Base-by-base conservation (phyloP, 1,140 invertebrate species). In the Camponotus floridanus region DNA sequence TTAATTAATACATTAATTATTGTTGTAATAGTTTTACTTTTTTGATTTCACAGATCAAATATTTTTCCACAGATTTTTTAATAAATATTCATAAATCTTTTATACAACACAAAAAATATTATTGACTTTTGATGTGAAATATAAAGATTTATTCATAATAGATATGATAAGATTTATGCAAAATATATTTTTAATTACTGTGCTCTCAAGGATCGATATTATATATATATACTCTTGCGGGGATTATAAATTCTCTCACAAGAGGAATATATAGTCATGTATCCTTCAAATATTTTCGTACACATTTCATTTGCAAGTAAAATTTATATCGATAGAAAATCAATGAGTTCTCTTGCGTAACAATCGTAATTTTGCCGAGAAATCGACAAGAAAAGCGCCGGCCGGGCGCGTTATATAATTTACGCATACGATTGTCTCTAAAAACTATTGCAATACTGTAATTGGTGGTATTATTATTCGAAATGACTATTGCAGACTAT, bases 401-500 rank as follows among this genome's bases (percentile, higher is more conserved):
- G 39, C 73, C 36, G 89, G 85, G 83, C 83, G 87, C 86, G 55
- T 84, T 76, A 42, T 68, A 51, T 31, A 80, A 76, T 79, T 81
- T 59, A 87, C 80, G 70, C 81, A 88, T 87, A 90, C 88, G 91
- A 92, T 89, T 88, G 89, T 90, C 76, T 93, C 81, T 91, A 90
- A 92, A 92, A 92, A 90, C 94, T 95, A 95, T 94, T 95, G 94
- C 94, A 95, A 95, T 95, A 95, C 94, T 95, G 94, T 94, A 94
- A 91, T 94, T 94, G 92, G 92, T 94, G 93, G 89, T 93, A 93
- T 93, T 91, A 93, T 93, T 91, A 92, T 92, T 92, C 86, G 76
- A 92, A 90, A 90, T 95, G 94, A 95, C 94, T 95, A 94, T 95
- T 94, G 94, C 92, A 91, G 93, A 95, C 94, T 94, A 95, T 94